phyloP scores from a whole-genome alignment of 35 echinoderm and acorn worm genomes.

The Ophioderma brevispina region DNA sequence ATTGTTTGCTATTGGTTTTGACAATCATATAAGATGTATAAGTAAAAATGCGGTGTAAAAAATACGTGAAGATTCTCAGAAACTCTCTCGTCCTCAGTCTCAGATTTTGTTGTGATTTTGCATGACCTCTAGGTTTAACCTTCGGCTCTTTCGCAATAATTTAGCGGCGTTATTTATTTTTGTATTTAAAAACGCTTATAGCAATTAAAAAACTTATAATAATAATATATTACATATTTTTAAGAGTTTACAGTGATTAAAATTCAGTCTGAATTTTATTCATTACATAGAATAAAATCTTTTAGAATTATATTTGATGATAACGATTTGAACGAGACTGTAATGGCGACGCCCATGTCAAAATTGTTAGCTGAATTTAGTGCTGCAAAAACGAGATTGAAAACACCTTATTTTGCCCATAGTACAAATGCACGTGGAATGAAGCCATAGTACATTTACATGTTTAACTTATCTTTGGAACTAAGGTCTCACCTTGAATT shows the following conservation, averaged over 20 bases:
- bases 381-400: background rate
- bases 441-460: too few relatives aligned
- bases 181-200: background rate
- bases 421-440: background rate
- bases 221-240: background rate
- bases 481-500: background rate
- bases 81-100: too few relatives aligned
- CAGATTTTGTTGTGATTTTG: too few relatives aligned
- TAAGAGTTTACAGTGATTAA: background rate
- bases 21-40: too few relatives aligned
- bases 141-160: too few relatives aligned
- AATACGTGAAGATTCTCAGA: too few relatives aligned
- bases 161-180: too few relatives aligned
- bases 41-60: too few relatives aligned
- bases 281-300: background rate
- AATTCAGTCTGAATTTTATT: background rate
- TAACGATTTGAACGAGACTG: constrained; percentile 9
- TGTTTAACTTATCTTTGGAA: too few relatives aligned
- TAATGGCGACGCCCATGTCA: constrained; percentile 27
- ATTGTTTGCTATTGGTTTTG: too few relatives aligned
- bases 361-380: background rate
- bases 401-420: background rate
- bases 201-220: background rate
- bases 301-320: background rate
- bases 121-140: too few relatives aligned